Evolutionary conservation across 2,113 vertebrate genomes (phyloP).

Genomic region (Sceloporus tristichus): DNA sequence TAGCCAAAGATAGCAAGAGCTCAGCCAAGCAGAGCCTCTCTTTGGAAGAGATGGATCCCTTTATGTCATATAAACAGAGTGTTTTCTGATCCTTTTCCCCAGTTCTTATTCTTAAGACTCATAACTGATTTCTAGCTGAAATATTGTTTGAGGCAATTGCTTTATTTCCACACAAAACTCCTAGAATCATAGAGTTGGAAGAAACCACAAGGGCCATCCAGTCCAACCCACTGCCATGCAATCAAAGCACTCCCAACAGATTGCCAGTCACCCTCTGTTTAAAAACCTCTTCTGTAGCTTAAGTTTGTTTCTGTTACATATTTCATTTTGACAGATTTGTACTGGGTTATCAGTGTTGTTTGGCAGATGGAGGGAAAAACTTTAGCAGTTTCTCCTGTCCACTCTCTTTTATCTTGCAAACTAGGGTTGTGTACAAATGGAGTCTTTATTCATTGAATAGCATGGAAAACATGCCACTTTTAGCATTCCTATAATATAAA

Average conservation of each 20-base stretch:
- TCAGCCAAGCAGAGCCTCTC: neutral
- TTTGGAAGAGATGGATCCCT: neutral
- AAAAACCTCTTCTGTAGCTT: neutral
- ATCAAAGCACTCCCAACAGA: too few relatives aligned
- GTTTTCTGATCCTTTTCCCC: neutral
- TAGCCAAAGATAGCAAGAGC: neutral
- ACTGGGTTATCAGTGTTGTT: neutral
- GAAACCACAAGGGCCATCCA: too few relatives aligned
- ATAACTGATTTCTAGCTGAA: neutral
- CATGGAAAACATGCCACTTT: neutral
- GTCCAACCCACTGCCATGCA: too few relatives aligned
- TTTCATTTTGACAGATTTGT: neutral
- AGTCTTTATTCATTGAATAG: constrained; percentile 20
- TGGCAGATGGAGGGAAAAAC: too few relatives aligned
- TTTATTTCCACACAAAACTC: neutral
- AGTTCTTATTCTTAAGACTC: neutral
- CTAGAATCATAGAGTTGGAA: too few relatives aligned
- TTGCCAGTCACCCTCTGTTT: too few relatives aligned
- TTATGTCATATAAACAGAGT: neutral
- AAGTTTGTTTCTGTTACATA: neutral
- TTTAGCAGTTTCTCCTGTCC: constrained; percentile 42
- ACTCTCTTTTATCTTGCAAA: constrained; percentile 22
- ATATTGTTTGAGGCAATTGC: neutral
- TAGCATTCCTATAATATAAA: neutral
- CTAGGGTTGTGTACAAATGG: accelerated